Percentiles rank a stretch among this genome's conserved stretches.
phyloP scores from a whole-genome alignment of 2,113 vertebrate species.

The Carassius auratus region DNA sequence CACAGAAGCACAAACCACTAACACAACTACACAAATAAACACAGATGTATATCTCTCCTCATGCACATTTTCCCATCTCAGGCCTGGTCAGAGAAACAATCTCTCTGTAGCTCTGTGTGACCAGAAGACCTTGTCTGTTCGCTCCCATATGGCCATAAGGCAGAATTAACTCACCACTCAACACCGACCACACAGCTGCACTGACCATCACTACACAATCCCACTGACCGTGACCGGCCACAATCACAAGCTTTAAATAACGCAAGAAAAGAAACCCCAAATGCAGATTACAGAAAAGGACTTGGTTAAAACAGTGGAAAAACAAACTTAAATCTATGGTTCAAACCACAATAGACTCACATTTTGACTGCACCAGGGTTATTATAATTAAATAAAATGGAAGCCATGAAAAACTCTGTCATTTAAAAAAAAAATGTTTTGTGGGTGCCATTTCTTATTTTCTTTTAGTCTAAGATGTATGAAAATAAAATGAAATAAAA shows the following conservation, averaged over 20 bases:
- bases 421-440: no score
- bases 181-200: neutral
- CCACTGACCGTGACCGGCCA: neutral
- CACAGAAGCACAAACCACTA: slow-evolving; percentile 13
- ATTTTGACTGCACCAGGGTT: neutral
- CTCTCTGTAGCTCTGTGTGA: neutral
- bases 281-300: neutral
- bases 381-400: no score
- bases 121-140: slow-evolving; percentile 4
- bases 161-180: neutral
- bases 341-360: neutral
- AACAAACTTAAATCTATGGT: neutral
- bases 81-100: neutral
- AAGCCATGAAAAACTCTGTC: no score
- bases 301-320: neutral
- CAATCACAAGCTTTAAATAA: neutral
- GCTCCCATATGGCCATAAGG: neutral
- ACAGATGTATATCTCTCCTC: neutral
- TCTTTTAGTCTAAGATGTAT: no score
- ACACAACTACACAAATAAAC: slow-evolving; percentile 7
- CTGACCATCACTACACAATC: neutral
- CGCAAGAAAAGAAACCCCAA: neutral
- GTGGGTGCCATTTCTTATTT: no score
- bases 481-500: no score
- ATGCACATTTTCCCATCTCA: neutral